Base-by-base conservation (phyloP, 2,797 vertebrate species). In the Erithacus rubecula region DNA sequence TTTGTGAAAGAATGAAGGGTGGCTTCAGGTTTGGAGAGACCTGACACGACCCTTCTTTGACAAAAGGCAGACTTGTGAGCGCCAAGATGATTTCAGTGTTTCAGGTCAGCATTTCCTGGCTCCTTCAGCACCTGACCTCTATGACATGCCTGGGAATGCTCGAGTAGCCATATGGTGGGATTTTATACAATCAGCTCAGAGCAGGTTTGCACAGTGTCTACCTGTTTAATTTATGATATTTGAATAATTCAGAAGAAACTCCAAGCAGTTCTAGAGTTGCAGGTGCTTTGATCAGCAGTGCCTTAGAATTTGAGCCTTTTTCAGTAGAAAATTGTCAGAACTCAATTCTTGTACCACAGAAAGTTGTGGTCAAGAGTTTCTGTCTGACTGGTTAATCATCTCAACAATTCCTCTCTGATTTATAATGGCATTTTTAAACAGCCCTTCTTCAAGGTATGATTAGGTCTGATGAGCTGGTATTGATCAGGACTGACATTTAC, bases 211-310 rank as follows among this genome's bases (percentile, higher is more conserved):
- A 30, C 32, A 58, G 51, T 59, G 68, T 72, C 92, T 90, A 90
- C 77, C 60, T 95, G 72, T 90, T 96, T 89, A 85, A 94, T 96
- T 65, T 79, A 63, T 8, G 26, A 9, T 27, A 71, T 41, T 88
- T 93, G 29, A 94, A 81, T 93, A 81, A 93, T 91, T 96, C 76
- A 93, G 59, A 52, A 89, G 87, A 87, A 94, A 88, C 34, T 67
- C 90, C 39, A 85, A 83, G 52, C 14, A 52, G 5, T 60, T 83
- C 34, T 79, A 23, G 34, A 90, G 26, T 64, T 26, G 44, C 80
- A 75, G 29, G 37, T 90, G 22, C n/a, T 69, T 96, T 94, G 52
- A 83, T 86, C 44, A 93, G 43, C 22, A 51, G 53, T 37, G 30
- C 37, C 49, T 81, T 62, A 69, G 77, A 94, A 87, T 65, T 30